Percentiles rank a stretch among this genome's conserved stretches.
These are phyloP conservation scores for Rhodinocichla rosea DNA, from an alignment of 2,113 vertebrate species.

Conservation along the genomic window DNA sequence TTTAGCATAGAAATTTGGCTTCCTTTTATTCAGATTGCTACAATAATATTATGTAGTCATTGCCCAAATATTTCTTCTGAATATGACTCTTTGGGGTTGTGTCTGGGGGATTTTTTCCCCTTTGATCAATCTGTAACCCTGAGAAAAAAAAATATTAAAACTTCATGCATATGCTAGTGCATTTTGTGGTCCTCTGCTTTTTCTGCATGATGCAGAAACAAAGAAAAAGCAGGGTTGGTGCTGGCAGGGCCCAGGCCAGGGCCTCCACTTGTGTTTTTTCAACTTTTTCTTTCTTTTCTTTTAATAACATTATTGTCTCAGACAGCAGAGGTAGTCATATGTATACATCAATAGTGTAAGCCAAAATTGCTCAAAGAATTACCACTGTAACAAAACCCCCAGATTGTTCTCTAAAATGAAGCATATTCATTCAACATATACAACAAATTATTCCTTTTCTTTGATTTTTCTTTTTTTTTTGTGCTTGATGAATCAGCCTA, in stretches of 20 bases:
- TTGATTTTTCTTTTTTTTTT: not conserved
- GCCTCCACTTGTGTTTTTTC: rapidly evolving
- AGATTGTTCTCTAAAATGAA: not conserved
- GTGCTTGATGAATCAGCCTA: not conserved
- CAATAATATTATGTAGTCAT: not conserved
- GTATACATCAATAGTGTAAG: not conserved
- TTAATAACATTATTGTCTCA: not conserved
- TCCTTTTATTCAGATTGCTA: not conserved
- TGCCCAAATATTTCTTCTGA: not conserved
- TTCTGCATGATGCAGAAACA: not conserved
- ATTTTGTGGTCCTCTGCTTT: not conserved
- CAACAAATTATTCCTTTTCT: not conserved
- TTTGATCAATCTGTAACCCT: not conserved
- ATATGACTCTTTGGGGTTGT: not conserved
- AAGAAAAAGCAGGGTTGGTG: not conserved
- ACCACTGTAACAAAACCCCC: not conserved
- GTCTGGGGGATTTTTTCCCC: not conserved
- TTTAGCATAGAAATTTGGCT: not conserved
- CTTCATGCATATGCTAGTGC: rapidly evolving
- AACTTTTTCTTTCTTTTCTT: not conserved
- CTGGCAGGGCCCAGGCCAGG: not conserved
- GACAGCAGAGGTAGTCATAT: no score
- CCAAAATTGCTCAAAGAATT: not conserved
- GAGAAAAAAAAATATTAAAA: not conserved
- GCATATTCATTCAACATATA: rapidly evolving